phyloP scores from a whole-genome alignment of 2,113 vertebrate species.

The Lophius piscatorius region DNA sequence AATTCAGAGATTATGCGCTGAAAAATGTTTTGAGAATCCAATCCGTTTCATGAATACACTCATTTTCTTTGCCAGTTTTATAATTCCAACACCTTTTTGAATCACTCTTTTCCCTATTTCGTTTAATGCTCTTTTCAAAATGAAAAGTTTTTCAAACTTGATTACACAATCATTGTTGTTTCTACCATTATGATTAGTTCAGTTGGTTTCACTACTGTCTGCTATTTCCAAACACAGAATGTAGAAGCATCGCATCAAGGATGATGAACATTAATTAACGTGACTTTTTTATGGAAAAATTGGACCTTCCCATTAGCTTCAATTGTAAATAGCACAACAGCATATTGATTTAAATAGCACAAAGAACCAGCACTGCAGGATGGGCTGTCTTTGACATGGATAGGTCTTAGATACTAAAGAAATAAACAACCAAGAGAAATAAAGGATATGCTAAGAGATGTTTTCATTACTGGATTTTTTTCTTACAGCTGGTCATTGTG shows the following conservation, averaged over 20 bases:
- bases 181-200: slow-evolving; percentile 40
- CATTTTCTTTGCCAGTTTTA: slow-evolving; percentile 35
- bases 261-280: too few relatives aligned
- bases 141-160: slow-evolving; percentile 52
- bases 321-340: not conserved
- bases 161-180: slow-evolving; percentile 35
- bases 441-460: too few relatives aligned
- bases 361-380: not conserved
- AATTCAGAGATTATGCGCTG: slow-evolving; percentile 46
- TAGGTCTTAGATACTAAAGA: too few relatives aligned
- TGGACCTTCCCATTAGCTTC: not conserved
- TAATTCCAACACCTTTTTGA: slow-evolving; percentile 44
- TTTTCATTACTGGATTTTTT: too few relatives aligned
- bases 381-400: not conserved
- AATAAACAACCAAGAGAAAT: too few relatives aligned
- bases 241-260: too few relatives aligned
- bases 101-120: slow-evolving; percentile 33
- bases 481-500: slow-evolving; percentile 91
- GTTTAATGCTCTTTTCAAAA: slow-evolving; percentile 56
- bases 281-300: too few relatives aligned
- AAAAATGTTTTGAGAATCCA: slow-evolving; percentile 48
- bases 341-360: not conserved
- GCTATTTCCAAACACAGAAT: slow-evolving; percentile 1
- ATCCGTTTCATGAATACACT: slow-evolving; percentile 49
- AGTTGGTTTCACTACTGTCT: not conserved